These are phyloP conservation scores for Amblyornis subalaris DNA, from an alignment of 2,113 vertebrate genomes.

Conservation along the genomic window DNA sequence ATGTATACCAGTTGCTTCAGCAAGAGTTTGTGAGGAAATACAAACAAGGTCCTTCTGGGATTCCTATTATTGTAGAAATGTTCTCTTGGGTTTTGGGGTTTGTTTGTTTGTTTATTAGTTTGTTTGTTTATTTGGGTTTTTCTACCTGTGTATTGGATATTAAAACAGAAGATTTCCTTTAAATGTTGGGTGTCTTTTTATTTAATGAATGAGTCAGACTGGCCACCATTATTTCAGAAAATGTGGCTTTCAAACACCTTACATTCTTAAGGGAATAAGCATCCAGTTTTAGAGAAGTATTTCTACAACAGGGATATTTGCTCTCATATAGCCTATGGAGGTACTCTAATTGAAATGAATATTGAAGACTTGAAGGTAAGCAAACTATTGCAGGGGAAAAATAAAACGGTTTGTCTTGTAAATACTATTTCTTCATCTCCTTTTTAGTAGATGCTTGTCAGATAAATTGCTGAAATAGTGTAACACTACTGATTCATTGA, in stretches of 20 bases:
- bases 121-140: neutral
- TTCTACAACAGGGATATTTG: neutral
- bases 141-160: neutral
- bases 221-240: slow-evolving; percentile 12
- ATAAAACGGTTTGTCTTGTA: neutral
- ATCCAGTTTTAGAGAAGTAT: neutral
- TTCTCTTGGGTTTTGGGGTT: neutral
- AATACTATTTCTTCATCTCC: neutral
- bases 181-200: neutral
- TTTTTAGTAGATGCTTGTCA: neutral
- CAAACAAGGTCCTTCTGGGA: neutral
- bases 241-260: neutral
- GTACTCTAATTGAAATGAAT: neutral
- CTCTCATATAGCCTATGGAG: neutral
- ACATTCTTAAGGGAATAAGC: neutral
- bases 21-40: neutral
- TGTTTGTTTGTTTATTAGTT: neutral
- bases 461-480: neutral
- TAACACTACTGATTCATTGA: neutral
- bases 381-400: neutral
- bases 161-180: neutral
- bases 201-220: slow-evolving; percentile 5
- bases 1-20: neutral
- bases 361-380: neutral
- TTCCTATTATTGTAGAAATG: neutral